phyloP scores from a whole-genome alignment of 2,113 vertebrate genomes.

The Anas platyrhynchos region DNA sequence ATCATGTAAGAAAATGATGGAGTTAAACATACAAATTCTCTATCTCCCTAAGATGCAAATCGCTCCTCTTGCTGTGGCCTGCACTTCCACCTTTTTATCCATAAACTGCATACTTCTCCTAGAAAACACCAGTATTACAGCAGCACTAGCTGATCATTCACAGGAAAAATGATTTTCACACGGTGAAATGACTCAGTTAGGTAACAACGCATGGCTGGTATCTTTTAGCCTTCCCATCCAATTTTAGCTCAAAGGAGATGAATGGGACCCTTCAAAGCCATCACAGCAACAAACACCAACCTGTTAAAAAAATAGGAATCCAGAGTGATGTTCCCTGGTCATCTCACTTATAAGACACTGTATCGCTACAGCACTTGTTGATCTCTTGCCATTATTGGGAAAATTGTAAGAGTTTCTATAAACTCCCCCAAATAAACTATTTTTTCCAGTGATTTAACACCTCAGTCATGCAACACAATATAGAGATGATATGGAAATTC shows the following conservation, averaged over 20 bases:
- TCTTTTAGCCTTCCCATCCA: neutral
- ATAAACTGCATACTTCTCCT: neutral
- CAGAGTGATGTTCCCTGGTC: neutral
- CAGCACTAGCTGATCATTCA: neutral
- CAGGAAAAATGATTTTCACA: neutral
- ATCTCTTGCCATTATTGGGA: neutral
- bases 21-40: accelerated
- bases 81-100: neutral
- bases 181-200: neutral
- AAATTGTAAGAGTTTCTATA: neutral
- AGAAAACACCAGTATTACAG: neutral
- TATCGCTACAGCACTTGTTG: neutral
- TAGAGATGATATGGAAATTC: neutral
- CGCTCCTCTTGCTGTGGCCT: neutral
- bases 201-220: neutral
- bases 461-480: neutral
- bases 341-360: neutral
- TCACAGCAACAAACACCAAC: neutral
- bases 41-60: neutral
- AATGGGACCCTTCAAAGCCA: neutral
- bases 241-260: neutral
- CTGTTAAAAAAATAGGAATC: neutral
- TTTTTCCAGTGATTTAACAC: neutral
- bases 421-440: neutral
- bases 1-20: neutral